Conservation (phyloP, 2,888 invertebrate genomes). For the Zeuzera pyrina region DNA sequence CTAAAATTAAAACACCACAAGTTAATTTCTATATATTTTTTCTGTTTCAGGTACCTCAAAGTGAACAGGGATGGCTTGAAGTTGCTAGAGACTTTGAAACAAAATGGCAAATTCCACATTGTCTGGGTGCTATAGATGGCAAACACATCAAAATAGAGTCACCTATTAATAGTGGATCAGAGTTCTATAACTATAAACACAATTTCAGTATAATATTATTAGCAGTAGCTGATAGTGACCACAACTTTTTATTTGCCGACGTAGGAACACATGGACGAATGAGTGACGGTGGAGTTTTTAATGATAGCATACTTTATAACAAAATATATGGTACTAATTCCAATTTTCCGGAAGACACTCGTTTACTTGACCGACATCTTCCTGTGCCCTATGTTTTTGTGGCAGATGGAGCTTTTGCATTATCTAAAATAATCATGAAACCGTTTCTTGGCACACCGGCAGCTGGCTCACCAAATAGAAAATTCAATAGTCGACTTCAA, state of each 20-base stretch:
- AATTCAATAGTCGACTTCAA: slow-evolving; percentile 9
- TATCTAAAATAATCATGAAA: slow-evolving; percentile 9
- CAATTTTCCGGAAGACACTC: slow-evolving; percentile 10
- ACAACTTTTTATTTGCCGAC: slow-evolving; percentile 23
- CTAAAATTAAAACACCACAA: too few species aligned
- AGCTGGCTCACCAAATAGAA: slow-evolving; percentile 10
- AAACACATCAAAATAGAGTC: slow-evolving; percentile 20
- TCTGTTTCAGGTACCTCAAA: slow-evolving; percentile 11
- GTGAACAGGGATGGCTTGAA: slow-evolving; percentile 17
- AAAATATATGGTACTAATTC: slow-evolving; percentile 12
- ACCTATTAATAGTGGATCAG: slow-evolving; percentile 22
- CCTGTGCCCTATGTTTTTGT: slow-evolving; percentile 13
- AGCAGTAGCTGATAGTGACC: slow-evolving; percentile 21
- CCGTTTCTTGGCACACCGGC: slow-evolving; percentile 11
- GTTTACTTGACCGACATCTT: slow-evolving; percentile 6
- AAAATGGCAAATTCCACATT: slow-evolving; percentile 24
- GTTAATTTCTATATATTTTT: too few species aligned
- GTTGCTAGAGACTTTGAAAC: slow-evolving; percentile 18
- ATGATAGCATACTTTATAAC: slow-evolving; percentile 7
- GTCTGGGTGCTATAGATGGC: slow-evolving; percentile 18
- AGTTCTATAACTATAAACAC: slow-evolving; percentile 22
- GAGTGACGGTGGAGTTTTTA: slow-evolving; percentile 19
- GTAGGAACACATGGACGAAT: slow-evolving; percentile 12
- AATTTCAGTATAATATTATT: slow-evolving; percentile 18
- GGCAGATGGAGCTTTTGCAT: slow-evolving; percentile 11